phyloP scores from a whole-genome alignment of 2,113 vertebrate species.

The Hydrochoerus hydrochaeris region DNA sequence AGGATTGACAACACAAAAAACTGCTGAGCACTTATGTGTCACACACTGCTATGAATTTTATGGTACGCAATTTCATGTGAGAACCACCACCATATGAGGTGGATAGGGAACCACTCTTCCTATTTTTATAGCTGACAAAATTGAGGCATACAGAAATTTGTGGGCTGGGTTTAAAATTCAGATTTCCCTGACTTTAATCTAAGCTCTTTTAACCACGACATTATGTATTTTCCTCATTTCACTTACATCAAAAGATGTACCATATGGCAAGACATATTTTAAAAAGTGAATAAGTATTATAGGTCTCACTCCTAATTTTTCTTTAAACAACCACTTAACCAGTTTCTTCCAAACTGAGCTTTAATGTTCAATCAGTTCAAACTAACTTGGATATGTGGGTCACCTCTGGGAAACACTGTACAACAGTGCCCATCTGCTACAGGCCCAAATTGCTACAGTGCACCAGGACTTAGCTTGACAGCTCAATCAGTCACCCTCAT shows the following conservation, averaged over 20 bases:
- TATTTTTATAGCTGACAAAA: neutral
- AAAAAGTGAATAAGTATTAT: conserved; percentile 32
- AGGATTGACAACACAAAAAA: neutral
- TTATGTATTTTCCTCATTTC: conserved; percentile 46
- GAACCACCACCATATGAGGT: neutral
- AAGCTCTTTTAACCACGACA: conserved; percentile 26
- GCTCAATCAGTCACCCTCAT: neutral
- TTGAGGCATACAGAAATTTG: neutral
- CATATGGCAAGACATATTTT: conserved; percentile 47
- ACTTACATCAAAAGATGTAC: conserved; percentile 19
- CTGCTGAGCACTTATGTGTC: neutral
- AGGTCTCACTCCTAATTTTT: conserved; percentile 54
- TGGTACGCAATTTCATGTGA: neutral
- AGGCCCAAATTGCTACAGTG: neutral
- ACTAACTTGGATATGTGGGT: conserved; percentile 33
- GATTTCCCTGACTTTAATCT: conserved; percentile 4
- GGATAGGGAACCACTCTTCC: neutral
- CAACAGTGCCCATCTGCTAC: neutral
- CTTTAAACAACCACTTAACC: conserved; percentile 48
- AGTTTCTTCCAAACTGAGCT: conserved; percentile 57
- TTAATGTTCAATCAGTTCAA: conserved; percentile 43
- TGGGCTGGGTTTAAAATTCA: conserved; percentile 48
- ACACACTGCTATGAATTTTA: neutral
- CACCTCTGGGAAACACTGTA: neutral
- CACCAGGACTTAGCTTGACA: neutral